Base-by-base conservation (phyloP, 2,797 vertebrate species). In the Oreochromis mossambicus region DNA sequence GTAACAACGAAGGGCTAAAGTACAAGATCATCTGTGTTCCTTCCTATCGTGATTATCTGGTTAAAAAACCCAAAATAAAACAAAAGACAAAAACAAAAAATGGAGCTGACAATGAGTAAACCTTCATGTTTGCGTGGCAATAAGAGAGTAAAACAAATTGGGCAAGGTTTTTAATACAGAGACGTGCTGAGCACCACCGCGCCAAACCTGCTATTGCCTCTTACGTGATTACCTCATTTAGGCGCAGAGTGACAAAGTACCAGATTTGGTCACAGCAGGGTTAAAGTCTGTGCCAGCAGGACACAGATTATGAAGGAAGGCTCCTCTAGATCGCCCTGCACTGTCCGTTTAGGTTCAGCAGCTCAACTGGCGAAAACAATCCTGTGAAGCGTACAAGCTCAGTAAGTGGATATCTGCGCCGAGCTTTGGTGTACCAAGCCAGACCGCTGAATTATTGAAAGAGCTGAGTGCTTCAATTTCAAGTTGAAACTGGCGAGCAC, bases 371-470 rank as follows among this genome's bases (percentile, higher is more conserved):
- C 85, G 83, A 95, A 91, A 94, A 91, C 92, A 92, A 85, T 17
- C 79, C 68, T 63, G 77, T 29, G 63, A 85, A 81, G 77, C 90
- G 81, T 2, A 29, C 82, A 48, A 84, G 83, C 88, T 76, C 48
- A 4, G 93, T 92, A 91, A 94, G 88, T 70, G 89, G 91, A 95
- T 93, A 89, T 92, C 89, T 88, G 87, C 82, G 76, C 86, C 12
- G 82, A 84, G 86, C 89, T 91, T 84, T 79, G 41, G 87, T 90
- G 79, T 19, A 83, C 87, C 77, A 52, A 89, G 94, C 94, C 95
- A 96, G 93, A 95, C 94, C 94, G 48, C 94, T 96, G 92, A 96
- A 96, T 96, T 96, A 96, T 96, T 96, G 87, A 96, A 92, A 89
- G 79, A 92, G 88, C 91, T 92, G 93, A 94, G 93, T 90, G 85